Evolutionary conservation across 2,888 invertebrate genomes (phyloP), one percentile per base, ranked within the genome.

Genomic region (Nycteola revayana): DNA sequence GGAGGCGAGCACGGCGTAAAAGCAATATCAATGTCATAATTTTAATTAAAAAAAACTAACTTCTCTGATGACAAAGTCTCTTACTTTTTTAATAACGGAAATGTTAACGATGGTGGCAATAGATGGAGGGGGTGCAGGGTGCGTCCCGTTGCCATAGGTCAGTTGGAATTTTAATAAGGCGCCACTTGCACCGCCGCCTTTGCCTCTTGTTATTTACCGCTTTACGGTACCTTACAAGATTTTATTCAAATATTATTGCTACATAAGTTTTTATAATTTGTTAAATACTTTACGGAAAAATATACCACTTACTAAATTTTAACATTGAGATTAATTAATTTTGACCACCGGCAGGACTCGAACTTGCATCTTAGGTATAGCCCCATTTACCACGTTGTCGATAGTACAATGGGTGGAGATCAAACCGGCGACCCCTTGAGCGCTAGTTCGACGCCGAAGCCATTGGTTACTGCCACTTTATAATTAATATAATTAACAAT

Each of bases 11-110:
- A 68, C 70, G 66, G 67, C 80, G 79, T 78, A 79, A 87, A 86
- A 79, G 86, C 85, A 85, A 87, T 89, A 89, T 89, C 88, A 88
- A 89, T 87, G 87, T 88, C 85, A 88, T 88, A 86, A 88, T 89
- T 89, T 89, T 89, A 88, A 89, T 89, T 89, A 82, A 89, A 89
- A 56, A 89, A 87, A 88, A 86, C 84, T 85, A 80, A 85, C 78
- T 84, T 80, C 75, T 71, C 77, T 82, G 85, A 85, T 87, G 88
- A 86, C 85, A 86, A 85, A 85, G 84, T 80, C 80, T 66, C 79
- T 74, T 83, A 88, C 85, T 88, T 89, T 89, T 89, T 89, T 89
- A 89, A 89, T 88, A 89, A 87, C 80, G 81, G 78, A 78, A 85
- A 84, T 81, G 81, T 84, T 86, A 81, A 78, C 77, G 78, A 73